These are phyloP conservation scores for Orchesella cincta DNA, from an alignment of 1,140 invertebrate species.

Conservation along the genomic window DNA sequence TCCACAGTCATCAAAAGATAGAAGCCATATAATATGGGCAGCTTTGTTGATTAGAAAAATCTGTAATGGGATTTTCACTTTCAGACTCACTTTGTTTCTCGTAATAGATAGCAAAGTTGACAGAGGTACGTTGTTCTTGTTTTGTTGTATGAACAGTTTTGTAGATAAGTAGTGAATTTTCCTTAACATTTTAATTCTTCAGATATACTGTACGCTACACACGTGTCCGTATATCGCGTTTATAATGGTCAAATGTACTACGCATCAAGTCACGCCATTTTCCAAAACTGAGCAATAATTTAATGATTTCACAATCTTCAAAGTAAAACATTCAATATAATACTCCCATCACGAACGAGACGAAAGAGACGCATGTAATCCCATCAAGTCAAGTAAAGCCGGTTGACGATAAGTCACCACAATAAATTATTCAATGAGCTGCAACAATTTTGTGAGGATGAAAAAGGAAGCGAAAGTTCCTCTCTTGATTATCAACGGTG, in stretches of 20 bases:
- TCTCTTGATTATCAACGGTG: too few relatives aligned
- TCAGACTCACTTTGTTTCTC: not conserved
- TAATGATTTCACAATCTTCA: not conserved
- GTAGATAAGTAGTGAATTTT: not conserved
- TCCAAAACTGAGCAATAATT: slow-evolving; percentile 18
- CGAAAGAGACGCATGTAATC: not conserved
- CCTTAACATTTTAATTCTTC: not conserved
- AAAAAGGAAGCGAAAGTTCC: too few relatives aligned
- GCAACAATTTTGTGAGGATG: not conserved
- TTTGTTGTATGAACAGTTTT: not conserved
- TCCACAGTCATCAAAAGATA: not conserved
- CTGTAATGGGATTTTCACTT: not conserved
- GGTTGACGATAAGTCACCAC: not conserved
- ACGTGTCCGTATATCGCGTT: too few relatives aligned
- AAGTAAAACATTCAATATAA: not conserved
- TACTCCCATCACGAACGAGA: slow-evolving; percentile 2
- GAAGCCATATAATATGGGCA: not conserved
- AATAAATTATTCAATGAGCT: not conserved
- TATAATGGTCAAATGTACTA: too few relatives aligned
- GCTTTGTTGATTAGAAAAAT: not conserved
- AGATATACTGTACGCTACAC: not conserved
- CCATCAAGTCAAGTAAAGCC: not conserved
- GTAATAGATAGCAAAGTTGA: not conserved
- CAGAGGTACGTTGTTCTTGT: not conserved
- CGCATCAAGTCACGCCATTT: slow-evolving; percentile 15